Conservation (phyloP, 2,797 vertebrate species). For the Chaenodraco wilsoni region DNA sequence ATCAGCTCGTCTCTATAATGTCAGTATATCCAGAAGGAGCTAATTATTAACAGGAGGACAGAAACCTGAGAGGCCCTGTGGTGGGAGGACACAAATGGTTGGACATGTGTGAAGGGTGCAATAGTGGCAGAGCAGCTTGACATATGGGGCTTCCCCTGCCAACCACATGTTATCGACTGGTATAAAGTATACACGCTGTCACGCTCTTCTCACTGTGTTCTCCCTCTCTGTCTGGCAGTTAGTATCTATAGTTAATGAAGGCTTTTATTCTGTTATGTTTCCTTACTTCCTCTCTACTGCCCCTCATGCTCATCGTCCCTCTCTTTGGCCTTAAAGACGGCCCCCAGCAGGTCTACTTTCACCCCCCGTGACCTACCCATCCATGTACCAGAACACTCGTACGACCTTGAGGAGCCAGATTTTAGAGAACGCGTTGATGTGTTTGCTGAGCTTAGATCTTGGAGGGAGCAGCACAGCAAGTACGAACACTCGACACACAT, state of each 20-base stretch:
- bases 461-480: conserved; percentile 81
- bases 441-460: conserved; percentile 78
- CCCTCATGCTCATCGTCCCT: conserved; percentile 2
- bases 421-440: conserved; percentile 62
- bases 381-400: conserved; percentile 77
- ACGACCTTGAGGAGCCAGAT: conserved; percentile 69
- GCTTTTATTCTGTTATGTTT: conserved; percentile 12
- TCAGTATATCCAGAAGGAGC: conserved; percentile 52
- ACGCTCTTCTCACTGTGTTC: conserved; percentile 18
- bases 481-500: conserved; percentile 42
- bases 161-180: conserved; percentile 26
- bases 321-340: conserved; percentile 57
- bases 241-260: conserved; percentile 19
- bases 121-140: conserved; percentile 38
- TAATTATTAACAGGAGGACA: conserved; percentile 50
- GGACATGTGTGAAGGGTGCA: conserved; percentile 28
- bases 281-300: background rate
- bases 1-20: conserved; percentile 53
- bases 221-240: conserved; percentile 21
- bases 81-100: conserved; percentile 20
- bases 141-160: conserved; percentile 28
- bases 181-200: conserved; percentile 27
- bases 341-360: conserved; percentile 58
- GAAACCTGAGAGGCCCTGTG: conserved; percentile 28
- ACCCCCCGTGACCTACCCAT: conserved; percentile 62